Evolutionary conservation across 2,113 vertebrate species (phyloP).

Genomic region (Dendrocopos noguchii): DNA sequence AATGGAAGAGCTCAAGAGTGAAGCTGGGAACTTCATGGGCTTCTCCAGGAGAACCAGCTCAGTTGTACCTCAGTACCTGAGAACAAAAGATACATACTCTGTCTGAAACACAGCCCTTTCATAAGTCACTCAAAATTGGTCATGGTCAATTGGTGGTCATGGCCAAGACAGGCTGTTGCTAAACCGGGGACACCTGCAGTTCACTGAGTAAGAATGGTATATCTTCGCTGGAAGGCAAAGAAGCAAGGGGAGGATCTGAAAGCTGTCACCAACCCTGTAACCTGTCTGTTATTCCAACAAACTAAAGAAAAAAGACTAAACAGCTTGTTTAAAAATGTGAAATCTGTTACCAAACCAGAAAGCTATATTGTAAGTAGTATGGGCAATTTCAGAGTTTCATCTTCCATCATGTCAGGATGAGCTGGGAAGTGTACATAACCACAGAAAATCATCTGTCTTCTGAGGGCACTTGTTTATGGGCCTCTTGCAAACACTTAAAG

Average conservation of each 20-base stretch:
- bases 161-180: background rate
- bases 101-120: background rate
- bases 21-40: background rate
- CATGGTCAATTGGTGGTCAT: background rate
- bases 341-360: background rate
- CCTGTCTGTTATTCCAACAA: background rate
- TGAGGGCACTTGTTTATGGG: background rate
- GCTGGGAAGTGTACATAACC: background rate
- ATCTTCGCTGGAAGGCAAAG: background rate
- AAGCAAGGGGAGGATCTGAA: background rate
- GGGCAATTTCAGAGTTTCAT: background rate
- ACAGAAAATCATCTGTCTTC: background rate
- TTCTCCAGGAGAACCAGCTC: background rate
- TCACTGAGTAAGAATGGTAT: background rate
- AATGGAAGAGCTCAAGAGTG: background rate
- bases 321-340: background rate
- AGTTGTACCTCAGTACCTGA: background rate
- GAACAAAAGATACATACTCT: background rate
- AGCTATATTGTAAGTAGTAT: background rate
- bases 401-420: background rate
- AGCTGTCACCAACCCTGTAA: background rate
- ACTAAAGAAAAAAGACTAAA: background rate
- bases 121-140: background rate
- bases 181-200: background rate
- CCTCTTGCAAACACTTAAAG: background rate